These are phyloP conservation scores for Luperina testacea DNA, from an alignment of 2,888 invertebrate species.

Conservation along the genomic window DNA sequence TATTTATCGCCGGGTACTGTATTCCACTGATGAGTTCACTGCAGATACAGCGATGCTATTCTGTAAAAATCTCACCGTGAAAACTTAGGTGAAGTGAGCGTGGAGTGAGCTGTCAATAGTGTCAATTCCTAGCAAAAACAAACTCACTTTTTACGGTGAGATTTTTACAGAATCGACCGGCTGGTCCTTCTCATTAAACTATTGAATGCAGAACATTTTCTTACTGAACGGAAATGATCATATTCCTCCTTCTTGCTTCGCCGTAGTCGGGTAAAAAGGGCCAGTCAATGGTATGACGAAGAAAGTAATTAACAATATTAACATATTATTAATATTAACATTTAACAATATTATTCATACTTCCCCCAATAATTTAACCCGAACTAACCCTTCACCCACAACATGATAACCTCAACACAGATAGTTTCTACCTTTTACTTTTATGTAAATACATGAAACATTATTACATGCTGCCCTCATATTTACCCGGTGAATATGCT, in stretches of 20 bases:
- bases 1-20: no score
- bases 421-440: constrained; percentile 68
- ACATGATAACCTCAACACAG: constrained; percentile 36
- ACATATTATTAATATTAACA: background rate
- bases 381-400: constrained; percentile 25
- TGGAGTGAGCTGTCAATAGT: no score
- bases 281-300: background rate
- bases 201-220: background rate
- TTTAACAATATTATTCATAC: constrained; percentile 4
- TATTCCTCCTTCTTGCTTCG: no score
- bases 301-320: background rate
- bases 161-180: no score
- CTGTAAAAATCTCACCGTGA: no score
- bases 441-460: constrained; percentile 76
- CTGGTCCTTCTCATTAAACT: no score
- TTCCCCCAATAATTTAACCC: constrained; percentile 32
- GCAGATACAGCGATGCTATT: no score
- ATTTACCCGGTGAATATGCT: constrained; percentile 88
- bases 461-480: constrained; percentile 85
- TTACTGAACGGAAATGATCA: background rate
- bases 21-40: background rate
- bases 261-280: background rate
- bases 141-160: no score
- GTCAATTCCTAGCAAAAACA: no score
- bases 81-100: no score